A percentile compares a stretch with the other conserved stretches of the same genome.
Evolutionary conservation across 2,888 invertebrate species (phyloP).

Genomic region (Drosophila birchii): DNA sequence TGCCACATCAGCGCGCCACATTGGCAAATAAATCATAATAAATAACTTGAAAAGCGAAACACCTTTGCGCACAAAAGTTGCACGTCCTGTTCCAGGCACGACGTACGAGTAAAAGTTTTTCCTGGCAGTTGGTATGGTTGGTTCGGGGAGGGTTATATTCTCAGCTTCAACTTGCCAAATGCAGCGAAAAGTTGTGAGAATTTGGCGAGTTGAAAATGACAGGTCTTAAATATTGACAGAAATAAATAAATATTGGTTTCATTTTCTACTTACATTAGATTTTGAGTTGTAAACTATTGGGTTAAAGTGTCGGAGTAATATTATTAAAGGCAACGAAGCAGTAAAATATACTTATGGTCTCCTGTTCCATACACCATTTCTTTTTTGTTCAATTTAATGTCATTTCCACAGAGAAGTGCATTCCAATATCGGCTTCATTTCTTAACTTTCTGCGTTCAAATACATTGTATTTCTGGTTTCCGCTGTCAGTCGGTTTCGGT

Average conservation of each 20-base stretch:
- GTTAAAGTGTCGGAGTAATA: too few species aligned
- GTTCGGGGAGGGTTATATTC: constrained; percentile 11
- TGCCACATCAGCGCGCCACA: constrained; percentile 70
- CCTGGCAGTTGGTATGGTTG: background rate
- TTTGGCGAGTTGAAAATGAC: constrained; percentile 1
- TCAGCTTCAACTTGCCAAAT: constrained; percentile 10
- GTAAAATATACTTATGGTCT: too few species aligned
- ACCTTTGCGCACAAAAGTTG: constrained; percentile 77
- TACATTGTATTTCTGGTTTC: constrained; percentile 21
- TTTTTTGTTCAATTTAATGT: background rate
- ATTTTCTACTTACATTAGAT: background rate
- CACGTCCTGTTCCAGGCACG: constrained; percentile 57
- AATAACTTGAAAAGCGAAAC: constrained; percentile 82
- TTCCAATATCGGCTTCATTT: constrained; percentile 13
- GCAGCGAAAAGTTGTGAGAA: constrained; percentile 21
- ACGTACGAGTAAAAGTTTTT: constrained; percentile 34
- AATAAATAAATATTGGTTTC: constrained; percentile 3
- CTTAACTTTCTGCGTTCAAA: background rate
- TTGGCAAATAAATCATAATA: constrained; percentile 82
- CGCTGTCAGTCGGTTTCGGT: constrained; percentile 29
- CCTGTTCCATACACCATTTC: too few species aligned
- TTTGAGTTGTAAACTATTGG: too few species aligned
- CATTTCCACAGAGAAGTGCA: constrained; percentile 20
- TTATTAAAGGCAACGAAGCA: too few species aligned
- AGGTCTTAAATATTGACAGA: constrained; percentile 1